These are phyloP conservation scores for Gallirallus australis DNA, from an alignment of 2,797 vertebrate species.

Conservation along the genomic window DNA sequence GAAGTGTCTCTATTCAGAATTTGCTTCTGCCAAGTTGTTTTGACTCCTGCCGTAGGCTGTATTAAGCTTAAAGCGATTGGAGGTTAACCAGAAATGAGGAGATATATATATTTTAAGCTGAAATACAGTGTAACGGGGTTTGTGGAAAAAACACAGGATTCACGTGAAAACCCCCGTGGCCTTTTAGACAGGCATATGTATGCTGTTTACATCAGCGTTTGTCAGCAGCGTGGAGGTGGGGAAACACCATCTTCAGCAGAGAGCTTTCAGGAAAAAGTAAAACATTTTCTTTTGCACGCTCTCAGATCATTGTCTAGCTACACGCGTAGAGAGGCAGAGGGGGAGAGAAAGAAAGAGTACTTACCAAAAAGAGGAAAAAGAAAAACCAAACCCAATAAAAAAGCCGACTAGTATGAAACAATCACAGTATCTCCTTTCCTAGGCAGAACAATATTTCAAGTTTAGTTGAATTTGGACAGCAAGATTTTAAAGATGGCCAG, in stretches of 20 bases:
- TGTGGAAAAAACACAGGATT: slow-evolving; percentile 53
- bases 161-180: slow-evolving; percentile 56
- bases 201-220: slow-evolving; percentile 70
- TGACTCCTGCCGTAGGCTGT: background rate
- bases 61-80: background rate
- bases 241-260: slow-evolving; percentile 73
- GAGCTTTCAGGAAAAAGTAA: slow-evolving; percentile 71
- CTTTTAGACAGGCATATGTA: background rate
- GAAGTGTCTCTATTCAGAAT: background rate
- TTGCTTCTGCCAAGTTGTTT: background rate
- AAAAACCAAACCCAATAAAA: too few relatives aligned
- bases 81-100: slow-evolving; percentile 28
- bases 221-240: slow-evolving; percentile 76
- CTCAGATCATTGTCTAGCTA: slow-evolving; percentile 13
- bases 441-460: background rate
- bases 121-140: background rate
- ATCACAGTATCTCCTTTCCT: background rate
- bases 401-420: background rate
- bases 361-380: background rate
- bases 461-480: background rate
- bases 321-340: background rate
- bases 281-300: slow-evolving; percentile 15
- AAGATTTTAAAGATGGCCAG: background rate
- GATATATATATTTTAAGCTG: slow-evolving; percentile 21
- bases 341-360: background rate